Base-by-base conservation (phyloP, 2,888 invertebrate species). In the Cartodere bifasciata region DNA sequence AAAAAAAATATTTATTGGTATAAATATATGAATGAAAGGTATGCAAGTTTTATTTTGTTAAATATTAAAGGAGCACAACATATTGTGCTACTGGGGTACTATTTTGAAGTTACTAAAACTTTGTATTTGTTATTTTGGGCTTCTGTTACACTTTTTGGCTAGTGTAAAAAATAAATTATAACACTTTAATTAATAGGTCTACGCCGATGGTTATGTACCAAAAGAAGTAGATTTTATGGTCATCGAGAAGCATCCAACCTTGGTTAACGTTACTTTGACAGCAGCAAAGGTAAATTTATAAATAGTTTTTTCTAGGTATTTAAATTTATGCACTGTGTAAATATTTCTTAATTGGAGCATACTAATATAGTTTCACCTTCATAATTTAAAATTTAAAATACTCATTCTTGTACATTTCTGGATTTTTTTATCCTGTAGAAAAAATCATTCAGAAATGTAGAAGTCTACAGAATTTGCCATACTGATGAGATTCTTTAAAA, bases 171-270 rank as follows among this genome's bases (percentile, higher is more conserved):
- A n/a, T n/a, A n/a, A n/a, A n/a, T n/a, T n/a, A n/a, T n/a, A n/a
- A n/a, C n/a, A n/a, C n/a, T n/a, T n/a, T n/a, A n/a, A n/a, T n/a
- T n/a, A n/a, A n/a, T n/a, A 87, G 86, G 80, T 85, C 9, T 78
- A 79, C 48, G 86, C 84, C 16, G 85, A 86, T 49, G 85, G 86
- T 22, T 88, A 75, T 53, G 66, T 79, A 23, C 85, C 88, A 1
- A 72, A 77, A 46, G 86, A 88, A 57, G 67, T 86, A 14, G 86
- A 87, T 52, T 86, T 90, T 53, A 77, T 80, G 60, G 84, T 90
- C 5, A 76, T 82, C 27, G 85, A 87, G 42, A 76, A 77, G 47
- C 84, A 86, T 58, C 86, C 88, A 3, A 87, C 88, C 2, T 63
- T 82, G 30, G 62, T 88, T 25, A 88, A 88, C 58, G 73, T 88